Evolutionary conservation across 2,888 invertebrate genomes (phyloP), one percentile per base, ranked within the genome.

Genomic region (Teleiodes luculella): DNA sequence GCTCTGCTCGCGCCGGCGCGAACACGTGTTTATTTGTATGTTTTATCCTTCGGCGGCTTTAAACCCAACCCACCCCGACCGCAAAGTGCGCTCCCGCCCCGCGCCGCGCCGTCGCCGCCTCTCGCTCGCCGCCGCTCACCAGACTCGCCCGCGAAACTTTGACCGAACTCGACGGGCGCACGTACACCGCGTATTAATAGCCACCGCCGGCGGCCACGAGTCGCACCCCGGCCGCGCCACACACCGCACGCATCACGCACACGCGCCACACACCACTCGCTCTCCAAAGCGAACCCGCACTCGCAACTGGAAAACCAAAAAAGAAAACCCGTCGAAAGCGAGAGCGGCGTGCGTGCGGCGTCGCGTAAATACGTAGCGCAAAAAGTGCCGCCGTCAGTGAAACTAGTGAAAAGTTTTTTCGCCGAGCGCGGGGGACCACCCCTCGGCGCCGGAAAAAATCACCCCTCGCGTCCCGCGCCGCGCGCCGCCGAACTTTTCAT

Each of bases 1-100:
- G 80, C 72, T 75, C 80, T 91, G 80, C 86, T 90, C 90, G 90
- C 91, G 90, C 91, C 91, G 91, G 87, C 89, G 88, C 89, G 90
- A 91, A 91, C 91, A 91, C 90, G 88, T 90, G 91, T 92, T 90
- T 90, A 89, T 88, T 88, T 89, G 90, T 88, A 89, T 90, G 87
- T 90, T 91, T 87, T 90, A 85, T 92, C 92, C 92, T 92, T 91
- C 91, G 91, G 91, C 90, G 90, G 90, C 91, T 90, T 91, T 90
- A 91, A 89, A 92, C 92, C 92, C 92, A 88, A 91, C 92, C 92
- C 92, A 91, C 91, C 86, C 84, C 86, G 91, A 92, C 92, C 92
- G 90, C 92, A 92, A 91, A 91, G 90, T 88, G 85, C 91, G 87
- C 87, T 84, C 86, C 80, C 85, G 86, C 80, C 88, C 89, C 87